Conservation (phyloP, 2,888 invertebrate species). For the Aporophyla nigra region DNA sequence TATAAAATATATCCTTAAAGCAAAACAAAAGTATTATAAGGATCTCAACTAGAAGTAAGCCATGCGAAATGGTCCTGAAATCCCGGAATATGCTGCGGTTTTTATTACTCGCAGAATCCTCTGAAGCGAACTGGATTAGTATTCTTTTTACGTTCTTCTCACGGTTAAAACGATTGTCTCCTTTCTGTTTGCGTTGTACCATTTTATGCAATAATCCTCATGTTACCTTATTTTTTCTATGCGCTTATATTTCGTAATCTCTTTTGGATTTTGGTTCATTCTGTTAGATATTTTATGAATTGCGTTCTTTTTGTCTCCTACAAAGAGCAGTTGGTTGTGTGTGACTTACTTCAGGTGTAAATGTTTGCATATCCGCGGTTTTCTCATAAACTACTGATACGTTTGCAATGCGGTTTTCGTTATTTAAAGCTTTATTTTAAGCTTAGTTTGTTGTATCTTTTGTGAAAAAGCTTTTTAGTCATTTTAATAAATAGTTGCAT, state of each 20-base stretch:
- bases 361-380: too few relatives aligned
- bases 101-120: conserved; percentile 50
- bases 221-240: conserved; percentile 54
- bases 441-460: too few relatives aligned
- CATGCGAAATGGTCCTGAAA: conserved; percentile 42
- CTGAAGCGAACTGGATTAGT: conserved; percentile 51
- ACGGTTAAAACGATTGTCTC: conserved; percentile 57
- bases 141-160: conserved; percentile 53
- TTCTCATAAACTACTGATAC: too few relatives aligned
- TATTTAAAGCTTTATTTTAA: too few relatives aligned
- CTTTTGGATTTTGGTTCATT: conserved; percentile 17
- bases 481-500: not conserved
- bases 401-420: too few relatives aligned
- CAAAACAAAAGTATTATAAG: conserved; percentile 43
- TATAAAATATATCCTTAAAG: conserved; percentile 13
- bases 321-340: too few relatives aligned
- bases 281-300: conserved; percentile 16
- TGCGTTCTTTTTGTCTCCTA: too few relatives aligned
- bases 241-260: conserved; percentile 48
- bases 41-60: conserved; percentile 42
- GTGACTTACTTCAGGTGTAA: too few relatives aligned
- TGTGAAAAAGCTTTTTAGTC: not conserved
- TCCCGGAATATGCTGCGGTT: conserved; percentile 32
- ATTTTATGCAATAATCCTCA: conserved; percentile 56
- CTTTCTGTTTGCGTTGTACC: conserved; percentile 57